Conservation (phyloP, 1,140 invertebrate species). For the Pemphigus obesinymphae region DNA sequence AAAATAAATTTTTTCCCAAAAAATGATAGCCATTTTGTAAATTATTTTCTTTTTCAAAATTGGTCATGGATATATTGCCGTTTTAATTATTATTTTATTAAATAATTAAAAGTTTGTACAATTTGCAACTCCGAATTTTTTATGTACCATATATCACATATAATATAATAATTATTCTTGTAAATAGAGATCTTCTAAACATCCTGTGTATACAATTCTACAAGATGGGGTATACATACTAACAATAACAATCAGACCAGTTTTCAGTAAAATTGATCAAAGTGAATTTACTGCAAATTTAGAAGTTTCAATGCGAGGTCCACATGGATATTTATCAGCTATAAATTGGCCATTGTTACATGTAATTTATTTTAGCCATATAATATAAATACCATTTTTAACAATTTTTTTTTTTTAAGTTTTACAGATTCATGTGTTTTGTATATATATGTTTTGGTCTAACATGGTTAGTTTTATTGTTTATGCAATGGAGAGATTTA, state of each 20-base stretch:
- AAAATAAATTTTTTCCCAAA: too few relatives aligned
- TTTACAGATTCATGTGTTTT: slow-evolving; percentile 86
- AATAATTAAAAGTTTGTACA: too few relatives aligned
- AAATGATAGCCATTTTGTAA: too few relatives aligned
- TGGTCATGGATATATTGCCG: too few relatives aligned
- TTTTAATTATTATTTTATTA: too few relatives aligned
- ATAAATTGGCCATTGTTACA: slow-evolving; percentile 67
- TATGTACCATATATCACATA: too few relatives aligned
- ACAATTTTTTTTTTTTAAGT: slow-evolving; percentile 56
- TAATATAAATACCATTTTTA: slow-evolving; percentile 9
- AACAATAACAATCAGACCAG: slow-evolving; percentile 50
- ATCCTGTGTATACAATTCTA: slow-evolving; percentile 51
- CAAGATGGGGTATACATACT: slow-evolving; percentile 59
- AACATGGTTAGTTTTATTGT: slow-evolving; percentile 77
- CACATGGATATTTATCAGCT: slow-evolving; percentile 69
- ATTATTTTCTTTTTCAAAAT: too few relatives aligned
- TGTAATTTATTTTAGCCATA: slow-evolving; percentile 51
- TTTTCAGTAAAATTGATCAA: slow-evolving; percentile 30
- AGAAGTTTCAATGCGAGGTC: slow-evolving; percentile 61
- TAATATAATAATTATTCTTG: background rate
- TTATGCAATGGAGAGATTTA: slow-evolving; percentile 82
- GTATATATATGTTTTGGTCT: slow-evolving; percentile 79
- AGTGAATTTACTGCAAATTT: slow-evolving; percentile 54
- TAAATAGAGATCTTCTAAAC: slow-evolving; percentile 43
- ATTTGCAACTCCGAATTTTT: too few relatives aligned